Percentiles rank a stretch among this genome's conserved stretches.
phyloP scores from a whole-genome alignment of 2,888 invertebrate species.

The Elmis aenea region DNA sequence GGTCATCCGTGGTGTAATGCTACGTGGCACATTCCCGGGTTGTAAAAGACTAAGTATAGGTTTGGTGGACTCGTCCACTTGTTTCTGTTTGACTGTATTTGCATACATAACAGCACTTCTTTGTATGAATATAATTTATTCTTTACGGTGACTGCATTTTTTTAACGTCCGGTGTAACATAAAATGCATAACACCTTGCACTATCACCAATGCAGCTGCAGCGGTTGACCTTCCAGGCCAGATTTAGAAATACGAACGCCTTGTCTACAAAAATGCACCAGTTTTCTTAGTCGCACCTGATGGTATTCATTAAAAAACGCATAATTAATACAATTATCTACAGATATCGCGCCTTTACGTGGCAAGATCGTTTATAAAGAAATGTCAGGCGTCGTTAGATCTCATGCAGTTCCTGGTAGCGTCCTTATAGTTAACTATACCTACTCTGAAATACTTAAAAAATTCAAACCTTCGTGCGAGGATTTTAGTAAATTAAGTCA shows the following conservation, averaged over 20 bases:
- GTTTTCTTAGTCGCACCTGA: conserved; percentile 8
- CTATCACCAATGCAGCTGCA: conserved; percentile 12
- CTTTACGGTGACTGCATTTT: conserved; percentile 5
- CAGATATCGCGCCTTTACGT: conserved; percentile 3
- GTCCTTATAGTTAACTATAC: too few species aligned
- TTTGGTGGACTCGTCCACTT: conserved; percentile 11
- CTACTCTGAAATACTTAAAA: too few species aligned
- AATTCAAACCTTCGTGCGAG: too few species aligned
- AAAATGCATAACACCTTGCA: conserved; percentile 14
- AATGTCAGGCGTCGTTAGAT: conserved; percentile 6
- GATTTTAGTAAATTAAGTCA: too few species aligned
- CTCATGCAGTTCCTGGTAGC: too few species aligned
- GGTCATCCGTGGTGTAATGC: conserved; percentile 11
- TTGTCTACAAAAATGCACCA: conserved; percentile 11
- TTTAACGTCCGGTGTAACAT: conserved; percentile 8
- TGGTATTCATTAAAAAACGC: conserved; percentile 11
- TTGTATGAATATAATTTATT: conserved; percentile 10
- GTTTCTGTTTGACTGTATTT: conserved; percentile 9
- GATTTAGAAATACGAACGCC: conserved; percentile 15
- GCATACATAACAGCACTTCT: conserved; percentile 17
- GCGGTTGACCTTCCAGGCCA: conserved; percentile 15
- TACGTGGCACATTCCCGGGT: conserved; percentile 8
- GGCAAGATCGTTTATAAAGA: conserved; percentile 6
- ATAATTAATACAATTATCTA: conserved; percentile 5
- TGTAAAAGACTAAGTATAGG: conserved; percentile 14